Evolutionary conservation across 1,140 invertebrate species (phyloP).

Genomic region (Magallana angulata): DNA sequence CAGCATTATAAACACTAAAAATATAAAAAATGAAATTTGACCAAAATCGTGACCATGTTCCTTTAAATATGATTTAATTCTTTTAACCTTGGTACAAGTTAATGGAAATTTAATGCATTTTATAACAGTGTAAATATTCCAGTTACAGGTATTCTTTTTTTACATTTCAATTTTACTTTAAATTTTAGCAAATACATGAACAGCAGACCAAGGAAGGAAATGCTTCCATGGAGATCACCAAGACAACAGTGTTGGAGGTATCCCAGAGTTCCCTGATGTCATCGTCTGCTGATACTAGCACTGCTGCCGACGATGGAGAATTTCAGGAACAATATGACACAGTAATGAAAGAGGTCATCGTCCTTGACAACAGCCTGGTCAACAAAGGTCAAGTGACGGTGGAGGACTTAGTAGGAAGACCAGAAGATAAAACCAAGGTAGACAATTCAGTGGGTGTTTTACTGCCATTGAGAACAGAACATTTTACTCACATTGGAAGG

Average conservation of each 20-base stretch:
- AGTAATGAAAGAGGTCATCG: slow-evolving; percentile 64
- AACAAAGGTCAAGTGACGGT: slow-evolving; percentile 64
- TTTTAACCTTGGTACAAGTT: too few relatives aligned
- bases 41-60: too few relatives aligned
- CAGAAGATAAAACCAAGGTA: slow-evolving; percentile 60
- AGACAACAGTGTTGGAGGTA: slow-evolving; percentile 49
- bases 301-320: slow-evolving; percentile 54
- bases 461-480: too few relatives aligned
- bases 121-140: too few relatives aligned
- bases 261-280: background rate
- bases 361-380: slow-evolving; percentile 68
- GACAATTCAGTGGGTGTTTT: too few relatives aligned
- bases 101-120: too few relatives aligned
- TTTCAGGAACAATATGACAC: slow-evolving; percentile 66
- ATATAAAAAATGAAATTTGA: too few relatives aligned
- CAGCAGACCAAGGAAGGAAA: slow-evolving; percentile 43
- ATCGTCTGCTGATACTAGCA: background rate
- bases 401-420: slow-evolving; percentile 60
- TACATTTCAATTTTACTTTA: background rate
- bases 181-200: slow-evolving; percentile 5
- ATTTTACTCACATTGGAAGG: too few relatives aligned
- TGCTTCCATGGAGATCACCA: slow-evolving; percentile 58
- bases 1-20: too few relatives aligned
- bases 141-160: too few relatives aligned
- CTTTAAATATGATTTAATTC: too few relatives aligned